Conservation (phyloP, 2,888 invertebrate species). For the Rhagonycha lutea region DNA sequence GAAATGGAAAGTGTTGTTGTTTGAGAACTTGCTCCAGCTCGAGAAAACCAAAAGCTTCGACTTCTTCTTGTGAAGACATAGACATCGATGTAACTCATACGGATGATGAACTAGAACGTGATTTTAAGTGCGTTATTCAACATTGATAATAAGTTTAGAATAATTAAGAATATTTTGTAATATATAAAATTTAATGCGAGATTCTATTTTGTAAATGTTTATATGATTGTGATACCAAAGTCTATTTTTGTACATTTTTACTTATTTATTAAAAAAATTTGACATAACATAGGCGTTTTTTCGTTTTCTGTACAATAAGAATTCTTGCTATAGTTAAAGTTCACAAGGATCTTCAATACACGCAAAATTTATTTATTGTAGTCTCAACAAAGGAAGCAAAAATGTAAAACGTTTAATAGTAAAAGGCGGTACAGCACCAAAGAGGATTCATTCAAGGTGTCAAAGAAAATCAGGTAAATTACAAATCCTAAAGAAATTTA, state of each 20-base stretch:
- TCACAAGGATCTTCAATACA: not conserved
- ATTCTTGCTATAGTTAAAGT: not conserved
- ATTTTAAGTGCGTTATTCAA: not conserved
- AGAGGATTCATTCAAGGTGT: slow-evolving; percentile 20
- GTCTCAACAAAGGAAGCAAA: not conserved
- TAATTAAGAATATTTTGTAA: slow-evolving; percentile 1
- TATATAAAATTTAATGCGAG: slow-evolving; percentile 1
- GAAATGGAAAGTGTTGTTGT: slow-evolving; percentile 57
- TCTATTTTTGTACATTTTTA: slow-evolving; percentile 7
- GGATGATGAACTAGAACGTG: slow-evolving; percentile 39
- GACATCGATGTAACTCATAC: slow-evolving; percentile 52
- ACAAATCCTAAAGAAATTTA: slow-evolving; percentile 24
- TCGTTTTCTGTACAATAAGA: not conserved
- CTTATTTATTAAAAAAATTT: not conserved
- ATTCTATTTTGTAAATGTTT: slow-evolving; percentile 7
- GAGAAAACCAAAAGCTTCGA: slow-evolving; percentile 41
- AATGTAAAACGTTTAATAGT: not conserved
- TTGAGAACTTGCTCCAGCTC: slow-evolving; percentile 54
- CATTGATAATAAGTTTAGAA: not conserved
- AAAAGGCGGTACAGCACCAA: slow-evolving; percentile 14
- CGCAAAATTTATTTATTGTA: not conserved
- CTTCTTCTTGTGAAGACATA: slow-evolving; percentile 48
- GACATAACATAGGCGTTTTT: not conserved
- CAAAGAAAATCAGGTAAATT: slow-evolving; percentile 25
- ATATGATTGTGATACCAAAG: slow-evolving; percentile 17